These are phyloP conservation scores for Coturnix japonica DNA, from an alignment of 2,113 vertebrate species.

Conservation along the genomic window DNA sequence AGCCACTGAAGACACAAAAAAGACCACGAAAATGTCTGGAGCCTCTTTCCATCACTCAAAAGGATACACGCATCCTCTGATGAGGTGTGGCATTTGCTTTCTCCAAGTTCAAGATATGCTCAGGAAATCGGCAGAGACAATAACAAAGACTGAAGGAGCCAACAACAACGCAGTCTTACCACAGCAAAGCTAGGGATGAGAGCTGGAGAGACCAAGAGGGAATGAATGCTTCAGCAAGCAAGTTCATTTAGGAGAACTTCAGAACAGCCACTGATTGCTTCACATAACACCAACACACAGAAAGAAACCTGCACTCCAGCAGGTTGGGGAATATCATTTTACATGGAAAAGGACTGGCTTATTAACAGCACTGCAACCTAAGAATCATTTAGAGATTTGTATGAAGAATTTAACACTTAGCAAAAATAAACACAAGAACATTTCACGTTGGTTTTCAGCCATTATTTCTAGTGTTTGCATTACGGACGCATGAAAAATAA, in stretches of 20 bases:
- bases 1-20: background rate
- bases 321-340: background rate
- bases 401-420: slow-evolving; percentile 38
- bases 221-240: background rate
- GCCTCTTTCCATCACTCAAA: background rate
- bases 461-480: slow-evolving; percentile 2
- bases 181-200: background rate
- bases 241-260: no score
- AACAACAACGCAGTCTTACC: accelerated
- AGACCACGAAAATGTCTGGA: background rate
- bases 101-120: background rate
- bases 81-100: background rate
- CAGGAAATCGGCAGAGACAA: background rate
- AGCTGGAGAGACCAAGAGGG: background rate
- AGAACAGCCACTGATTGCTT: background rate
- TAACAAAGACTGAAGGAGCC: background rate
- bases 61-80: background rate
- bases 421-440: slow-evolving; percentile 37
- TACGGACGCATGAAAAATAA: background rate
- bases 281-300: background rate
- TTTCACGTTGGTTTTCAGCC: background rate
- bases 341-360: background rate
- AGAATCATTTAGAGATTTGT: slow-evolving; percentile 8
- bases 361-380: background rate
- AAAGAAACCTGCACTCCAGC: background rate